phyloP scores from a whole-genome alignment of 2,888 invertebrate genomes.

The Pandemis corylana region DNA sequence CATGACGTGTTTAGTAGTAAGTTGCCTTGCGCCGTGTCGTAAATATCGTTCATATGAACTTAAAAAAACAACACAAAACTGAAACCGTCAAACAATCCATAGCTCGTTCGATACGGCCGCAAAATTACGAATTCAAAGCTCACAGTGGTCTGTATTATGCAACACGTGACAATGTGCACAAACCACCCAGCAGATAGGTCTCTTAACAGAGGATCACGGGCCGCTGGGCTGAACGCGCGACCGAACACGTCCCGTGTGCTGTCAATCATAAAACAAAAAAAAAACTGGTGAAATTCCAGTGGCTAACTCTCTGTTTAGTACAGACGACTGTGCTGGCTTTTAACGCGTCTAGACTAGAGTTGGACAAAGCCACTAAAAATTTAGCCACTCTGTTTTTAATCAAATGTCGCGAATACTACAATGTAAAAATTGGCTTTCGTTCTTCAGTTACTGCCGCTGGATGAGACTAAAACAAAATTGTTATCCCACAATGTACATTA shows the following conservation, averaged over 20 bases:
- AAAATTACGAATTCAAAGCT: conserved; percentile 40
- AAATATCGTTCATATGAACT: neutral
- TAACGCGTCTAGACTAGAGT: conserved; percentile 54
- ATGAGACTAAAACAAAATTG: neutral
- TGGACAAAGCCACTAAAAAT: conserved; percentile 58
- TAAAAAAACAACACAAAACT: conserved; percentile 7
- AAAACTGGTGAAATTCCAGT: conserved; percentile 71
- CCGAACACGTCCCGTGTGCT: conserved; percentile 81
- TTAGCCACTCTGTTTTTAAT: conserved; percentile 13
- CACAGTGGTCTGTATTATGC: conserved; percentile 58
- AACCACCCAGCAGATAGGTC: conserved; percentile 65
- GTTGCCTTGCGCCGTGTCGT: neutral
- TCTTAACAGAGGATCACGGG: conserved; percentile 76
- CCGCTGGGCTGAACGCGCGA: conserved; percentile 78
- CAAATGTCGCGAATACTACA: conserved; percentile 8
- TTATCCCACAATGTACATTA: too few species aligned
- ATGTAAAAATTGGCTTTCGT: conserved; percentile 1
- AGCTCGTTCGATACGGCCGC: conserved; percentile 31
- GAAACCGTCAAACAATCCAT: conserved; percentile 28
- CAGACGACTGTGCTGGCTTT: conserved; percentile 55
- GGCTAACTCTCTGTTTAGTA: conserved; percentile 74
- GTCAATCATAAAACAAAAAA: conserved; percentile 82
- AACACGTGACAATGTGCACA: conserved; percentile 70
- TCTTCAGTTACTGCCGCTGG: neutral
- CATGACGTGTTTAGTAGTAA: neutral